Evolutionary conservation across 2,113 vertebrate species (phyloP).

Genomic region (Burhinus oedicnemus): DNA sequence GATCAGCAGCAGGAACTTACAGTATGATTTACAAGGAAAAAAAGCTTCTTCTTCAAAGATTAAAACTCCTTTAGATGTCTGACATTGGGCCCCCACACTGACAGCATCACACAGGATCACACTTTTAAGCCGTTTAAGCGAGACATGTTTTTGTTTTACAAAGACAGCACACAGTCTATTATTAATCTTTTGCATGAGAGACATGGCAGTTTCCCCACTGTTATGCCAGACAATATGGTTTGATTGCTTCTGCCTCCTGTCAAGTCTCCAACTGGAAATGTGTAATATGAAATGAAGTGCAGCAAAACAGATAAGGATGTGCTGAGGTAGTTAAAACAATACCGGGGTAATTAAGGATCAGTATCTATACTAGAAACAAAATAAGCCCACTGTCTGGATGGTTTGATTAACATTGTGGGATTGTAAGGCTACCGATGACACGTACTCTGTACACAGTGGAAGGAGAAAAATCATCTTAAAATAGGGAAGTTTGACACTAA

Average conservation of each 20-base stretch:
- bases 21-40: slow-evolving; percentile 32
- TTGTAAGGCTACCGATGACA: slow-evolving; percentile 12
- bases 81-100: background rate
- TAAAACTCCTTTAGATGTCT: slow-evolving; percentile 42
- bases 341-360: slow-evolving; percentile 58
- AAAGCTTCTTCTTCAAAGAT: slow-evolving; percentile 49
- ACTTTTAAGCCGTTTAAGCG: slow-evolving; percentile 31
- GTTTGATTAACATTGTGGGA: slow-evolving; percentile 50
- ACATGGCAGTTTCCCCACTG: slow-evolving; percentile 15
- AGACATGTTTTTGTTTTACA: slow-evolving; percentile 39
- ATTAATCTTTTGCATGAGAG: slow-evolving; percentile 69
- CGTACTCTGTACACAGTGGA: background rate
- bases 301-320: slow-evolving; percentile 22
- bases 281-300: slow-evolving; percentile 54
- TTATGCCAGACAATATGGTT: slow-evolving; percentile 68
- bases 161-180: slow-evolving; percentile 33
- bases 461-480: slow-evolving; percentile 7
- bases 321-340: slow-evolving; percentile 54
- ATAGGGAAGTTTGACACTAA: background rate
- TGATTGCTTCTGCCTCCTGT: slow-evolving; percentile 72
- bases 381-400: background rate
- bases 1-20: slow-evolving; percentile 24
- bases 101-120: background rate
- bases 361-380: slow-evolving; percentile 36
- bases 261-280: slow-evolving; percentile 46